Evolutionary conservation across 1,140 invertebrate species (phyloP), one percentile per base, ranked within the genome.

Genomic region (Drosophila triauraria): DNA sequence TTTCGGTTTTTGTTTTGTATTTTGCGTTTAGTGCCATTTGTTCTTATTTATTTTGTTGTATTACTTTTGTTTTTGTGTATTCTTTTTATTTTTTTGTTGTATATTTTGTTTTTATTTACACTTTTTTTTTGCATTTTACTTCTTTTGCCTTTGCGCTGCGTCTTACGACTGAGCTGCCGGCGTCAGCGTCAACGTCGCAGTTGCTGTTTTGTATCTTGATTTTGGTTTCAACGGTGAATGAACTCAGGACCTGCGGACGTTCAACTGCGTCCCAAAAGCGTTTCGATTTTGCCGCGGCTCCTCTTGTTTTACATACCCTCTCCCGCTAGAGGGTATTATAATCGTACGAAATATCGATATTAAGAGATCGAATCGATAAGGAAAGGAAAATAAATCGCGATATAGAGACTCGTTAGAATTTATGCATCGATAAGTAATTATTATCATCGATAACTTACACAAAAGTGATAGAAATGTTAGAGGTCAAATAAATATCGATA

Each of bases 181-280:
- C 51, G 57, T 30, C 30, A 15, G 27, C 38, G 42, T 20, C 27
- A 43, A 12, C 59, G 76, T 69, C 65, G 71, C 67, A 53, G 78
- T 68, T 79, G 71, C 43, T 50, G 65, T 84, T 82, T 80, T 83
- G 81, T 88, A 85, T 88, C 85, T 88, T 85, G 86, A 90, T 90
- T 90, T 90, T 90, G 85, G 85, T 88, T 88, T 88, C 85, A 90
- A 85, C 82, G 85, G 85, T 90, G 85, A 90, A 90, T 82, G 85
- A 90, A 90, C 85, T 90, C 86, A 90, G 85, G 85, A 90, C 82
- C 78, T 79, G 85, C 82, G 85, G 82, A 90, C 85, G 44, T 90
- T 90, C 85, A 90, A 87, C 85, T 84, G 82, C 83, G 75, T 78
- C 75, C 85, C 82, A 88, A 86, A 87, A 87, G 77, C 71, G 80